Percentiles rank a stretch among this genome's conserved stretches.
phyloP scores from a whole-genome alignment of 2,797 vertebrate species.

The Adelosebastes latens region DNA sequence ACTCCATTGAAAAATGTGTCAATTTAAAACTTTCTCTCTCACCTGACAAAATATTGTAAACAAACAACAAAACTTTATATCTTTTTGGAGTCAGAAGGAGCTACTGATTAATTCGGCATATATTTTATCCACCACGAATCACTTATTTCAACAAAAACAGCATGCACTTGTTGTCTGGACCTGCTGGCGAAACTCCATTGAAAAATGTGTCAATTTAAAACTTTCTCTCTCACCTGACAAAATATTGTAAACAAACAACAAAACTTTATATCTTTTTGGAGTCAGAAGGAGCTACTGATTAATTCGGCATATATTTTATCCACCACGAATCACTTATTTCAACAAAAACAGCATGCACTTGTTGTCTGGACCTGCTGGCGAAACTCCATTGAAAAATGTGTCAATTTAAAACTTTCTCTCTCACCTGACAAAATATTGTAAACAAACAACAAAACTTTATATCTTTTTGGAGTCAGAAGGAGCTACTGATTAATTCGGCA shows the following conservation, averaged over 20 bases:
- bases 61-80: accelerated
- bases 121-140: accelerated
- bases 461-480: accelerated
- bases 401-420: background rate
- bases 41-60: accelerated
- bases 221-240: accelerated
- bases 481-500: background rate
- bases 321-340: accelerated
- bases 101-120: background rate
- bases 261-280: accelerated
- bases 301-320: background rate
- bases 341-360: background rate
- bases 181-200: too few species aligned
- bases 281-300: accelerated
- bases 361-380: too few species aligned
- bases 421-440: accelerated
- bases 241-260: accelerated
- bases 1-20: background rate
- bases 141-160: accelerated
- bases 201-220: background rate
- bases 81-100: accelerated
- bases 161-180: too few species aligned
- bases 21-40: background rate
- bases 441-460: background rate
- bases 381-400: background rate